A percentile compares a stretch with the other conserved stretches of the same genome.
Conservation (phyloP, 1,140 invertebrate genomes). For the Drosophila chauvacae region DNA sequence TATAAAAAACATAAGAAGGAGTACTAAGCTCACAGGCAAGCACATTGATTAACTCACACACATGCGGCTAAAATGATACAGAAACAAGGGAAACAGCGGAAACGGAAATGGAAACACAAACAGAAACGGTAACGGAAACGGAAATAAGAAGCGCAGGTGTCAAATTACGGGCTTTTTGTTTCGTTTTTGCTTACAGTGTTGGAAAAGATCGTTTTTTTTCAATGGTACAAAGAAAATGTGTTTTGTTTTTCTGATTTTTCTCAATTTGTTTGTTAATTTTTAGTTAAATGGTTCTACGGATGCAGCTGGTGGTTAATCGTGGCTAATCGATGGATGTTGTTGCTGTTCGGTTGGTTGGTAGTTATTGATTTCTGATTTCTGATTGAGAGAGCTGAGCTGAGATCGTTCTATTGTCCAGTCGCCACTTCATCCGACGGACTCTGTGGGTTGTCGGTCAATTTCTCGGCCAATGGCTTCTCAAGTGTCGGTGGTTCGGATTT, state of each 20-base stretch:
- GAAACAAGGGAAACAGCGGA: constrained; percentile 9
- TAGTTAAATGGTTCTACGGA: constrained; percentile 47
- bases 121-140: constrained; percentile 13
- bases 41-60: constrained; percentile 46
- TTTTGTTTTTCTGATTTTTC: constrained; percentile 55
- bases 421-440: constrained; percentile 75
- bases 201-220: constrained; percentile 47
- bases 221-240: constrained; percentile 61
- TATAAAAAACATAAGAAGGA: constrained; percentile 30
- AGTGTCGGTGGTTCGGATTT: constrained; percentile 79
- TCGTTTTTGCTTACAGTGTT: constrained; percentile 74
- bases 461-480: constrained; percentile 80
- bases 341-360: constrained; percentile 43
- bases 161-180: constrained; percentile 24
- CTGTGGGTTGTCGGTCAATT: constrained; percentile 73
- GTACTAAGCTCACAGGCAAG: constrained; percentile 37
- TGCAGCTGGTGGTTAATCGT: constrained; percentile 52
- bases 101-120: constrained; percentile 22
- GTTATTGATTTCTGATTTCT: constrained; percentile 33
- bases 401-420: constrained; percentile 68
- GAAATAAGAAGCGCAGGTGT: constrained; percentile 54
- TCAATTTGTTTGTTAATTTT: constrained; percentile 41
- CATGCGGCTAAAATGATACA: constrained; percentile 67
- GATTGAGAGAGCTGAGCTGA: constrained; percentile 28
- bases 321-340: constrained; percentile 50